Evolutionary conservation across 2,797 vertebrate genomes (phyloP).

Genomic region (Dicrostonyx torquatus): DNA sequence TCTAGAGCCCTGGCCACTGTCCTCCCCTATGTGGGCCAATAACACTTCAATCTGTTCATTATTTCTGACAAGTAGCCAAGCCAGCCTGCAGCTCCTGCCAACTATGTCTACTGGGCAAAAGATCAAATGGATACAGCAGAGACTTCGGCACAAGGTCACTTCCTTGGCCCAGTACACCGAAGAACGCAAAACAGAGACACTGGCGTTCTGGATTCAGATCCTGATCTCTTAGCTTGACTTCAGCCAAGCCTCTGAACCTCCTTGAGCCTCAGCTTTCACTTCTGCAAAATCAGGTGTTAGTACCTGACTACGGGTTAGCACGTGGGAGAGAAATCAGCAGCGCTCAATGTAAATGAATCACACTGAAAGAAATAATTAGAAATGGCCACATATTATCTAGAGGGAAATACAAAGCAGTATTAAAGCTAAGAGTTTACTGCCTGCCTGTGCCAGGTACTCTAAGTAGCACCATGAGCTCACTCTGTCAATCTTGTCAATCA

Average conservation of each 20-base stretch:
- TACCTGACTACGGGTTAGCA: background rate
- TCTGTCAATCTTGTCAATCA: background rate
- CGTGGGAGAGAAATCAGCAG: conserved; percentile 2
- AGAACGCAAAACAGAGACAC: background rate
- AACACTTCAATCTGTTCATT: background rate
- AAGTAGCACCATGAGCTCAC: no score
- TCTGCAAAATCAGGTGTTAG: background rate
- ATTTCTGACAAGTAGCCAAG: conserved; percentile 14
- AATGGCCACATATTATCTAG: background rate
- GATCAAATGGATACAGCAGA: background rate
- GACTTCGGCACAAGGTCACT: background rate
- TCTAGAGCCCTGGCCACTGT: background rate
- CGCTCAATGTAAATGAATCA: background rate
- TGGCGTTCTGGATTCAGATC: background rate
- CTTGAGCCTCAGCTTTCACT: background rate
- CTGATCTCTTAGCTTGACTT: background rate
- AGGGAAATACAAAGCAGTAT: background rate
- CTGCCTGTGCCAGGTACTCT: no score
- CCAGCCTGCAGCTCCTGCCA: background rate
- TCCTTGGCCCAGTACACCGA: background rate
- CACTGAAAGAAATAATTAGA: background rate
- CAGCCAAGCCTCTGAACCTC: background rate
- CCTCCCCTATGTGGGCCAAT: background rate
- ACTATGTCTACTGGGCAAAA: background rate
- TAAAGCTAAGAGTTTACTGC: background rate